Conservation (phyloP, 2,888 invertebrate genomes). For the Tubulanus polymorphus region DNA sequence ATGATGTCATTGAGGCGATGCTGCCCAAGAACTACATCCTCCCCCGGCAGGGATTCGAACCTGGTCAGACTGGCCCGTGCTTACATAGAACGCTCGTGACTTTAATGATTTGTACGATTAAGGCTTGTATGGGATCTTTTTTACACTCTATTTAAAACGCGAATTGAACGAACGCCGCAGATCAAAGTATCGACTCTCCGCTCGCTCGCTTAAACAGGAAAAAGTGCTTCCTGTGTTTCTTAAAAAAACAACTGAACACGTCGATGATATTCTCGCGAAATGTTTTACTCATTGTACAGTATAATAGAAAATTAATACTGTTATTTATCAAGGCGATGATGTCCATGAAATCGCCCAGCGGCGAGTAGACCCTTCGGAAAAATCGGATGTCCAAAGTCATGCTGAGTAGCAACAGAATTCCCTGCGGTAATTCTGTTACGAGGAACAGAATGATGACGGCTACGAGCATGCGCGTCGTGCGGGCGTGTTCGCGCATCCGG, state of each 20-base stretch:
- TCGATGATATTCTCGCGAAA: conserved; percentile 63
- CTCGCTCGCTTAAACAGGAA: neutral
- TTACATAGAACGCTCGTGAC: too few species aligned
- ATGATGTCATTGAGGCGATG: too few species aligned
- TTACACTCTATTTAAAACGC: too few species aligned
- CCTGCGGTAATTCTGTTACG: conserved; percentile 86
- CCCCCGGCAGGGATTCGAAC: too few species aligned
- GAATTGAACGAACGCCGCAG: too few species aligned
- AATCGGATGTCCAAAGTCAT: conserved; percentile 70
- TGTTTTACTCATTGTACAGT: conserved; percentile 90
- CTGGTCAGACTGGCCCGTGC: too few species aligned
- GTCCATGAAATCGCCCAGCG: conserved; percentile 75
- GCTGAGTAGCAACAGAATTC: conserved; percentile 66
- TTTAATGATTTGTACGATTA: too few species aligned
- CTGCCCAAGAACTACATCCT: too few species aligned
- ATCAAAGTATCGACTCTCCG: too few species aligned
- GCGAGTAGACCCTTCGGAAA: conserved; percentile 60
- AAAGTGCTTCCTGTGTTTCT: neutral
- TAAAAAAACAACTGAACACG: conserved; percentile 14
- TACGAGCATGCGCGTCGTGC: conserved; percentile 83
- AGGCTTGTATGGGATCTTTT: too few species aligned
- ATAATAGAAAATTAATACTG: conserved; percentile 87
- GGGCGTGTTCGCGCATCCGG: conserved; percentile 54
- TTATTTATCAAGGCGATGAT: conserved; percentile 84
- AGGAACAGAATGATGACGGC: conserved; percentile 80